These are phyloP conservation scores for Bruchidius siliquastri DNA, from an alignment of 2,888 invertebrate genomes.

Conservation along the genomic window DNA sequence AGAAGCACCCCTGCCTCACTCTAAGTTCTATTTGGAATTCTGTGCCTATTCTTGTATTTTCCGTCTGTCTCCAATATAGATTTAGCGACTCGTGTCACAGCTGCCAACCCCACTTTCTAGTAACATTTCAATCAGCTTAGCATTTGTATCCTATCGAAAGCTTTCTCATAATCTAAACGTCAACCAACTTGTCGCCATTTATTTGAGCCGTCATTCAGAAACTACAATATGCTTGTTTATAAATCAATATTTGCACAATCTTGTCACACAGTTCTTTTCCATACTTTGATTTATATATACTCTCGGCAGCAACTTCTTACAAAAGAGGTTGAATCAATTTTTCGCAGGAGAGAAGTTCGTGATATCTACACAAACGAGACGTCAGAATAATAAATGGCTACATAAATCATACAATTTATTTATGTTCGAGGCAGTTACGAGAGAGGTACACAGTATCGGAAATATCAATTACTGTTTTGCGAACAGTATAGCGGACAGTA, in stretches of 20 bases:
- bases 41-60: too few relatives aligned
- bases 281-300: not conserved
- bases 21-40: too few relatives aligned
- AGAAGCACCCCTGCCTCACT: too few relatives aligned
- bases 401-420: not conserved
- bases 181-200: too few relatives aligned
- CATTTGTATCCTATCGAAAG: too few relatives aligned
- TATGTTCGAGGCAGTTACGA: not conserved
- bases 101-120: too few relatives aligned
- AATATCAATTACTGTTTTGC: not conserved
- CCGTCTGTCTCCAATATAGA: too few relatives aligned
- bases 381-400: not conserved
- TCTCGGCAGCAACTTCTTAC: not conserved
- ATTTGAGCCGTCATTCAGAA: not conserved
- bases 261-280: not conserved
- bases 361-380: not conserved
- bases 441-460: not conserved
- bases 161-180: too few relatives aligned
- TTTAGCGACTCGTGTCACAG: too few relatives aligned
- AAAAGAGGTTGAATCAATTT: not conserved
- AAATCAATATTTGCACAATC: not conserved
- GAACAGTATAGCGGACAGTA: not conserved
- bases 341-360: not conserved
- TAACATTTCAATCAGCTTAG: too few relatives aligned
- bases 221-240: not conserved